These are phyloP conservation scores for Cecropterus lyciades DNA, from an alignment of 1,140 invertebrate genomes.

Conservation along the genomic window DNA sequence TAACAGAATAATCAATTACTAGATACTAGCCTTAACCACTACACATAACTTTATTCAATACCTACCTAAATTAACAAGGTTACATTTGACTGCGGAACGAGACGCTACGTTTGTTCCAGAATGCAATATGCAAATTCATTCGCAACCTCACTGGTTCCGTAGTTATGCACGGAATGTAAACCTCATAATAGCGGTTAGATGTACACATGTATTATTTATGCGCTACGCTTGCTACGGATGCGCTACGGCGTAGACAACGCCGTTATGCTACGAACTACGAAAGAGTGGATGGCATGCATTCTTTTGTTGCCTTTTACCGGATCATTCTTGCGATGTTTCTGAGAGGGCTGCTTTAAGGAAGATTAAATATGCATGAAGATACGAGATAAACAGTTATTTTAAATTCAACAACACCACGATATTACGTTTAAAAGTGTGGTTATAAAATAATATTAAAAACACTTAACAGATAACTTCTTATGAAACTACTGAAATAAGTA, in stretches of 20 bases:
- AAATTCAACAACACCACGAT: slow-evolving; percentile 16
- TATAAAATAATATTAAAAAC: too few relatives aligned
- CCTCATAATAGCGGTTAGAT: slow-evolving; percentile 45
- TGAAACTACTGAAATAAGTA: too few relatives aligned
- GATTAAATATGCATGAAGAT: slow-evolving; percentile 12
- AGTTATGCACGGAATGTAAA: slow-evolving; percentile 53
- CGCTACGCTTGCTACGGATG: slow-evolving; percentile 41
- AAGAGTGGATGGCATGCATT: slow-evolving; percentile 26
- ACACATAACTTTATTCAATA: background rate
- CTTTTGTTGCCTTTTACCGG: slow-evolving; percentile 31
- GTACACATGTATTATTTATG: slow-evolving; percentile 39
- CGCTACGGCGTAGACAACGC: slow-evolving; percentile 38
- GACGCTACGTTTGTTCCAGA: slow-evolving; percentile 30
- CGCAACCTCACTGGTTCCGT: slow-evolving; percentile 47
- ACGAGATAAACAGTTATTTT: background rate
- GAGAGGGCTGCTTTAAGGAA: background rate
- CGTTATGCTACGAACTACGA: slow-evolving; percentile 32
- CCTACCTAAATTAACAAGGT: background rate
- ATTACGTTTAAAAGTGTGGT: too few relatives aligned
- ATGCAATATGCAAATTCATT: slow-evolving; percentile 72
- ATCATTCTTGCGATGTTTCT: slow-evolving; percentile 18
- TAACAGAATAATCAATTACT: too few relatives aligned
- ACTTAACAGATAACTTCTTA: too few relatives aligned
- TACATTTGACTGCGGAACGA: background rate
- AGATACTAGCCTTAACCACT: too few relatives aligned